These are phyloP conservation scores for Erythrocercus mccallii DNA, from an alignment of 2,113 vertebrate genomes.

Conservation along the genomic window DNA sequence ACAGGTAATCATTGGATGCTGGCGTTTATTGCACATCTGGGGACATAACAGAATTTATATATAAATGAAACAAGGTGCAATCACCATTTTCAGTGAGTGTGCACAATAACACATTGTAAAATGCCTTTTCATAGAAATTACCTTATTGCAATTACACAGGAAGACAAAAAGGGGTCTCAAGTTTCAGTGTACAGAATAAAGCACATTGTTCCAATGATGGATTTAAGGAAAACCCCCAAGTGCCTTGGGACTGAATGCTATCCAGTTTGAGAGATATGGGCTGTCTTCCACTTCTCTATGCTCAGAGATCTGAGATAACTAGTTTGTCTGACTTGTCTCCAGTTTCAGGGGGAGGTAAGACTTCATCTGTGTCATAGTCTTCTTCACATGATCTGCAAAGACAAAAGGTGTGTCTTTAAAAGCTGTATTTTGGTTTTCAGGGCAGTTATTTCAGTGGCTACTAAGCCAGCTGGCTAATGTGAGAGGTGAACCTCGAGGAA, in stretches of 20 bases:
- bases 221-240: conserved; percentile 37
- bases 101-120: conserved; percentile 73
- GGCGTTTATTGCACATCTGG: conserved; percentile 47
- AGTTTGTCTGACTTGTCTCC: conserved; percentile 89
- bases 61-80: conserved; percentile 42
- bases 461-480: background rate
- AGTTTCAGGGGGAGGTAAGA: conserved; percentile 83
- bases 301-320: conserved; percentile 86
- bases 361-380: conserved; percentile 91
- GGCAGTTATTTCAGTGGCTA: background rate
- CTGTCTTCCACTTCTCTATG: conserved; percentile 66
- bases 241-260: conserved; percentile 35
- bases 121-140: conserved; percentile 67
- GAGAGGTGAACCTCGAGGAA: background rate
- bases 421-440: background rate
- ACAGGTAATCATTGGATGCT: background rate
- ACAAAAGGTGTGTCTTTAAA: conserved; percentile 51
- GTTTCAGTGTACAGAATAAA: conserved; percentile 69
- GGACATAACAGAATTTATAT: background rate
- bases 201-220: conserved; percentile 60
- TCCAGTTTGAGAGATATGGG: conserved; percentile 53
- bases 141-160: conserved; percentile 70
- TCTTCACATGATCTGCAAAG: conserved; percentile 92
- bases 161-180: conserved; percentile 53
- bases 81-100: conserved; percentile 40